phyloP scores from a whole-genome alignment of 1,140 invertebrate genomes.

The Choristoneura fumiferana region DNA sequence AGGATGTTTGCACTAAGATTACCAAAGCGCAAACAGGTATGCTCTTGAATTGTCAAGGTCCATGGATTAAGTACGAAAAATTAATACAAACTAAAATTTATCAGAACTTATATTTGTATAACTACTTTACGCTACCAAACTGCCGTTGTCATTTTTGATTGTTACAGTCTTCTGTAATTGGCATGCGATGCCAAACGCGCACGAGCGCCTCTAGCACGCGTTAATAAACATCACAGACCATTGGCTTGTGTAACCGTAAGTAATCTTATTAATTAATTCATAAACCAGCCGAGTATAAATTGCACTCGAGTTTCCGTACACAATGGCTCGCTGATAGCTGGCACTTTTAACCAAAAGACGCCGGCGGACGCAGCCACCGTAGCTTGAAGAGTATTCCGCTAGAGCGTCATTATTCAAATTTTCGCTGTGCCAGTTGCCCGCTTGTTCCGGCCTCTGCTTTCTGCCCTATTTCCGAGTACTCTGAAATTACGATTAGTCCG shows the following conservation, averaged over 20 bases:
- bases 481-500: constrained; percentile 74
- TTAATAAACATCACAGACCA: not conserved
- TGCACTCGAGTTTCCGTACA: not conserved
- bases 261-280: constrained; percentile 14
- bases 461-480: constrained; percentile 66
- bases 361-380: constrained; percentile 51
- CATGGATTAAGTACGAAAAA: no score
- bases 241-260: constrained; percentile 8
- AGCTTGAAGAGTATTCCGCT: constrained; percentile 66
- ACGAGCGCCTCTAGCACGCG: constrained; percentile 6
- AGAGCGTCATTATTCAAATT: constrained; percentile 75
- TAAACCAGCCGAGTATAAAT: constrained; percentile 12
- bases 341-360: constrained; percentile 22
- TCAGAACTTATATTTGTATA: no score
- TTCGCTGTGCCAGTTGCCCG: constrained; percentile 71
- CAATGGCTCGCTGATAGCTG: constrained; percentile 3
- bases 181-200: not conserved
- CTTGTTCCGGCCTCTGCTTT: constrained; percentile 69
- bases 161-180: not conserved
- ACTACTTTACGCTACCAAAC: no score
- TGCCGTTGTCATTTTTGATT: no score
- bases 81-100: no score
- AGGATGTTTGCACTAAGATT: no score
- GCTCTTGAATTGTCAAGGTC: no score
- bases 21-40: no score